phyloP scores from a whole-genome alignment of 2,113 vertebrate genomes.

The Gymnogyps californianus region DNA sequence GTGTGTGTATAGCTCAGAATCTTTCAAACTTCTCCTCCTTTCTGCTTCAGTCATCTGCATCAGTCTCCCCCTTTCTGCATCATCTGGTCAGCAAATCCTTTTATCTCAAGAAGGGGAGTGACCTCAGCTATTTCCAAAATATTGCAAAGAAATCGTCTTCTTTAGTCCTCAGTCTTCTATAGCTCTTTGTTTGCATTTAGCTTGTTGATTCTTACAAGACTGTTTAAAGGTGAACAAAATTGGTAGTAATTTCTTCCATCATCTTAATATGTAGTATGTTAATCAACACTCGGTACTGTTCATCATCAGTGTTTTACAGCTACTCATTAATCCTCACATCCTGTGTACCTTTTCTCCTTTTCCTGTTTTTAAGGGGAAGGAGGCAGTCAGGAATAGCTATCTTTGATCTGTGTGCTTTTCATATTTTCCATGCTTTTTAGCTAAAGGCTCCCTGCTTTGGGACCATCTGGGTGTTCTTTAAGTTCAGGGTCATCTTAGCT shows the following conservation, averaged over 20 bases:
- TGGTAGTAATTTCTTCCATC: neutral
- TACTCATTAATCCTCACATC: neutral
- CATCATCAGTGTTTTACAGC: neutral
- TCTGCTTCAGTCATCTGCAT: neutral
- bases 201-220: neutral
- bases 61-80: neutral
- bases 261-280: neutral
- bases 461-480: neutral
- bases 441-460: neutral
- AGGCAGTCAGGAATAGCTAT: neutral
- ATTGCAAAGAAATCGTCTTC: fast-evolving
- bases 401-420: neutral
- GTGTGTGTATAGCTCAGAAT: neutral
- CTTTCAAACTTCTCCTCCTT: neutral
- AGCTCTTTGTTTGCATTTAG: neutral
- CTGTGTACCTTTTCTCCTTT: neutral
- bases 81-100: neutral
- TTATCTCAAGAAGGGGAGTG: neutral
- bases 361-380: neutral
- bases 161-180: neutral
- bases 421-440: neutral
- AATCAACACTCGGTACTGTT: neutral
- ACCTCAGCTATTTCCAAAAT: neutral
- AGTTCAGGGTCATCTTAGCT: neutral
- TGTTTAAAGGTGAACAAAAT: neutral